Percentiles rank a stretch among this genome's conserved stretches.
Evolutionary conservation across 2,113 vertebrate species (phyloP).

Genomic region (Coryphaenoides rupestris): DNA sequence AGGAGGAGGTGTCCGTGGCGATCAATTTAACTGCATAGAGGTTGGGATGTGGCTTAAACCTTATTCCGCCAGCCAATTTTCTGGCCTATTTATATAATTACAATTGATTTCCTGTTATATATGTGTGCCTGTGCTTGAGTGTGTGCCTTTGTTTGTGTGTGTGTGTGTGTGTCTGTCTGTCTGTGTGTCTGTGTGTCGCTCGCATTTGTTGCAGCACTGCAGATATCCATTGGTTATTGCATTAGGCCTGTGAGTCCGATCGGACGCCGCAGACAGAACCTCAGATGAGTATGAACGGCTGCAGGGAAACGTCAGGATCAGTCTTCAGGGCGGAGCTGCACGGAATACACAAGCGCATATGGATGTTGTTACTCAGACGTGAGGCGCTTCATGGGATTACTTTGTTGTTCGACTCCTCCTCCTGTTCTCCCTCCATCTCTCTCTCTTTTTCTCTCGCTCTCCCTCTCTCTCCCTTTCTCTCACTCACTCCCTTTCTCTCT

Average conservation of each 20-base stretch:
- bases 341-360: neutral
- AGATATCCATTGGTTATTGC: neutral
- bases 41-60: constrained; percentile 29
- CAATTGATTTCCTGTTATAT: constrained; percentile 42
- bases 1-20: neutral
- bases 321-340: neutral
- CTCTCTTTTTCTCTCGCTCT: too few species aligned
- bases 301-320: neutral
- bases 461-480: too few species aligned
- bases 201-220: too few species aligned
- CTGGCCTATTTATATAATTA: constrained; percentile 45
- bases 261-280: neutral
- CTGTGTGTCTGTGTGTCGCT: constrained; percentile 6
- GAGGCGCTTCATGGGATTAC: too few species aligned
- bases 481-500: too few species aligned
- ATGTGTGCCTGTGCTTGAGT: too few species aligned
- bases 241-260: neutral
- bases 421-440: neutral
- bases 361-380: neutral
- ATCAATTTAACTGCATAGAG: constrained; percentile 8
- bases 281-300: neutral
- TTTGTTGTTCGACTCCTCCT: neutral
- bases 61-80: constrained; percentile 19
- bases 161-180: constrained; percentile 2
- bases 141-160: constrained; percentile 10